These are phyloP conservation scores for Ptychadena robeensis DNA, from an alignment of 2,797 vertebrate species.

Conservation along the genomic window DNA sequence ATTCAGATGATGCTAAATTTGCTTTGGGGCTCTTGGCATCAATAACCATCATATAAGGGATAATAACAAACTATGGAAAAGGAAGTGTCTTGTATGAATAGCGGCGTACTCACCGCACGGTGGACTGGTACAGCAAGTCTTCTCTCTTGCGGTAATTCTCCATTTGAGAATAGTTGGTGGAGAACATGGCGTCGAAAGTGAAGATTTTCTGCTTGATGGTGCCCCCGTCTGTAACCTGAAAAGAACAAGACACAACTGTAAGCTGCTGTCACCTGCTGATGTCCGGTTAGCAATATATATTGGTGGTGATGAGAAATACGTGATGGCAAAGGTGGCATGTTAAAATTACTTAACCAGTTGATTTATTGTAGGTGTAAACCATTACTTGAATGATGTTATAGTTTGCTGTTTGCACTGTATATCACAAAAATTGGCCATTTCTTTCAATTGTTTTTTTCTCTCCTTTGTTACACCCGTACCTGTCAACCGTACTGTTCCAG, in stretches of 20 bases:
- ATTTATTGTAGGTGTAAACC: background rate
- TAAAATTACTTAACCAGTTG: background rate
- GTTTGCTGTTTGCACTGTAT: too few relatives aligned
- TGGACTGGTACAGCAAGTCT: constrained; percentile 90
- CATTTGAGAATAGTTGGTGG: constrained; percentile 88
- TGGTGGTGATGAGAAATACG: background rate
- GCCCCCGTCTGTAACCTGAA: constrained; percentile 85
- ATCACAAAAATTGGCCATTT: too few relatives aligned
- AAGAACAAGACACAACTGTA: constrained; percentile 18
- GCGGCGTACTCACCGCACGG: constrained; percentile 82
- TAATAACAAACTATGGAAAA: too few relatives aligned
- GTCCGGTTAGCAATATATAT: background rate
- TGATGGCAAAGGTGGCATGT: background rate
- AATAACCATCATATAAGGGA: too few relatives aligned
- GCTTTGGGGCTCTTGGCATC: too few relatives aligned
- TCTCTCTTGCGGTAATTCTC: constrained; percentile 84
- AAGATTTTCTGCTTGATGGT: constrained; percentile 93
- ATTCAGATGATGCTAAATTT: too few relatives aligned
- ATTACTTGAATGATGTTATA: too few relatives aligned
- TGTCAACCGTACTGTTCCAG: too few relatives aligned
- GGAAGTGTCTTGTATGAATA: too few relatives aligned
- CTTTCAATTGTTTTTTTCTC: too few relatives aligned
- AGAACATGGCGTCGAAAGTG: constrained; percentile 93
- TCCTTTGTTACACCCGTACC: too few relatives aligned
- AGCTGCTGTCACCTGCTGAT: background rate